Base-by-base conservation (phyloP, 2,888 invertebrate species). In the Penaeus monodon region DNA sequence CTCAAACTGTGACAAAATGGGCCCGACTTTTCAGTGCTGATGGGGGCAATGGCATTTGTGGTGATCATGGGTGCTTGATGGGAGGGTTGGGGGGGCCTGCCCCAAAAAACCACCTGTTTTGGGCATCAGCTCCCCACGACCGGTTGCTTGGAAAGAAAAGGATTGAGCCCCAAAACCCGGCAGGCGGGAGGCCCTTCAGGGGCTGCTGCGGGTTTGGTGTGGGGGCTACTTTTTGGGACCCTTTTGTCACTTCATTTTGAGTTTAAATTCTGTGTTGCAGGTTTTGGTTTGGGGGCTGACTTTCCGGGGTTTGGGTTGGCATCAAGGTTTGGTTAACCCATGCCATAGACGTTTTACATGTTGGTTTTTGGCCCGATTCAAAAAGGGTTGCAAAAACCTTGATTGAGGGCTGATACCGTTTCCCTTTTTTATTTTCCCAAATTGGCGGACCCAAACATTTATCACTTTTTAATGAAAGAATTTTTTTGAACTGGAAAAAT, bases 1-100 rank as follows among this genome's bases (percentile, higher is more conserved):
- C 85, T 85, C n/a, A n/a, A 83, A 87, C 83, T 87, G 86, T 33
- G 86, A 87, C 64, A 87, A 24, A 87, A 73, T 49, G 86, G 86
- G 63, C 83, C 86, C n/a, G 86, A 87, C 65, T 82, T n/a, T 83
- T 87, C 63, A 83, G 57, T 44, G 86, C 83, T 65, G 86, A 83
- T 17, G n/a, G 86, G 77, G 17, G 77, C n/a, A 64, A 77, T n/a
- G 77, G 57, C 63, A 68, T n/a, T 44, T 17, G 82, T 64, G 49
- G 83, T 29, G 14, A 70, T 49, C 3, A 63, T 78, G 29, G 79
- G 27, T 20, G 49, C n/a, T 17, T 78, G 79, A 24, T 22, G 64
- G 24, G 78, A 63, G n/a, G 57, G 76, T 57, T 44, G 86, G 33
- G 38, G 84, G 24, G 29, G 84, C n/a, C 49, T 70, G 80, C 24